These are phyloP conservation scores for Nephotettix cincticeps DNA, from an alignment of 1,140 invertebrate genomes.

Conservation along the genomic window DNA sequence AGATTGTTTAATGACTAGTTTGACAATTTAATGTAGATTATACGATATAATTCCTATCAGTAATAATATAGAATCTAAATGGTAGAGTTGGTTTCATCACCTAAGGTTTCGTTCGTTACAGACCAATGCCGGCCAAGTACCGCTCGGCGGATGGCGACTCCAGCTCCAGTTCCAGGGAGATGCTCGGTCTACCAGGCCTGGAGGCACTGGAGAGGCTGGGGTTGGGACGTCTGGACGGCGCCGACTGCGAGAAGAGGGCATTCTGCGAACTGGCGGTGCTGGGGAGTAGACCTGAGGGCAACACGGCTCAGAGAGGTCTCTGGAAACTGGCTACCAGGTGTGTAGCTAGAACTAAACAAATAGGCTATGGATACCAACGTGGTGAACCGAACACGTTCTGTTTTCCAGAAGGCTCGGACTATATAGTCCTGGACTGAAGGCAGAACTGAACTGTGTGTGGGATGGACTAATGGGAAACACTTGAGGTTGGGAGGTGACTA, in stretches of 20 bases:
- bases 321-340: constrained; percentile 19
- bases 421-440: too few relatives aligned
- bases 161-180: background rate
- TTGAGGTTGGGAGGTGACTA: too few relatives aligned
- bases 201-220: constrained; percentile 2
- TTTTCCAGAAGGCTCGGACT: too few relatives aligned
- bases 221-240: background rate
- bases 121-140: background rate
- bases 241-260: constrained; percentile 13
- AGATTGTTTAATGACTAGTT: too few relatives aligned
- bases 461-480: too few relatives aligned
- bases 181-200: background rate
- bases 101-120: background rate
- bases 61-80: too few relatives aligned
- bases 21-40: too few relatives aligned
- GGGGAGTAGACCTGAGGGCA: background rate
- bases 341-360: background rate
- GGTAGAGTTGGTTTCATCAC: too few relatives aligned
- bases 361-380: background rate
- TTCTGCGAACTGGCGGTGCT: constrained; percentile 16
- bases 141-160: background rate
- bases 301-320: background rate
- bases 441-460: too few relatives aligned
- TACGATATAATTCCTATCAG: too few relatives aligned
- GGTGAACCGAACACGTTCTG: too few relatives aligned